A percentile compares a stretch with the other conserved stretches of the same genome.
Evolutionary conservation across 2,113 vertebrate genomes (phyloP).

Genomic region (Daboia siamensis): DNA sequence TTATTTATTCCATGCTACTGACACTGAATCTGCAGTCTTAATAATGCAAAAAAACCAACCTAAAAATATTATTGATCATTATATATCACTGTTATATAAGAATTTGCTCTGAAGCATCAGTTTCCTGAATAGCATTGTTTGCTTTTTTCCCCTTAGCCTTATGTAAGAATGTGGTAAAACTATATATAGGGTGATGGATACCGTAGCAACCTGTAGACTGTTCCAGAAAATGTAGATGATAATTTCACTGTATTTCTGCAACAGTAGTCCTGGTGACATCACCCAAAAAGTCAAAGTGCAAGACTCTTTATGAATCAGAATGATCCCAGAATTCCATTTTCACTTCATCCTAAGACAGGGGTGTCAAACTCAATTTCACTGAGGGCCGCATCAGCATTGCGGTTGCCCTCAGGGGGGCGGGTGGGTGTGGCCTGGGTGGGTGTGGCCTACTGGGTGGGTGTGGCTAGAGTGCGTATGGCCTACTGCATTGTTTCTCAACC

Average conservation of each 20-base stretch:
- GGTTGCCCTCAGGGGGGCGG: too few species aligned
- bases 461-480: too few species aligned
- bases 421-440: too few species aligned
- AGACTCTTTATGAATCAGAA: slow-evolving; percentile 14
- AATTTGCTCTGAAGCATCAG: background rate
- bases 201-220: slow-evolving; percentile 16
- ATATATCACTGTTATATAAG: background rate
- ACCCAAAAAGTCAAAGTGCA: slow-evolving; percentile 38
- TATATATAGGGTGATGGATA: slow-evolving; percentile 27
- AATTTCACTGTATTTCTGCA: slow-evolving; percentile 12
- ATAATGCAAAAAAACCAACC: background rate
- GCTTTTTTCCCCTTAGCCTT: slow-evolving; percentile 1
- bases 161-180: background rate
- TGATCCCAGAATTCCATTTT: slow-evolving; percentile 33
- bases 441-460: too few species aligned
- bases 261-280: slow-evolving; percentile 47
- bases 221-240: slow-evolving; percentile 47
- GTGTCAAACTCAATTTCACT: too few species aligned
- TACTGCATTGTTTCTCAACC: background rate
- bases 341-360: slow-evolving; percentile 22
- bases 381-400: too few species aligned
- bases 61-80: background rate
- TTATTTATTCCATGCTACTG: background rate
- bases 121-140: background rate
- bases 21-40: background rate